A percentile compares a stretch with the other conserved stretches of the same genome.
These are phyloP conservation scores for Glareola pratincola DNA, from an alignment of 2,113 vertebrate species.

Conservation along the genomic window DNA sequence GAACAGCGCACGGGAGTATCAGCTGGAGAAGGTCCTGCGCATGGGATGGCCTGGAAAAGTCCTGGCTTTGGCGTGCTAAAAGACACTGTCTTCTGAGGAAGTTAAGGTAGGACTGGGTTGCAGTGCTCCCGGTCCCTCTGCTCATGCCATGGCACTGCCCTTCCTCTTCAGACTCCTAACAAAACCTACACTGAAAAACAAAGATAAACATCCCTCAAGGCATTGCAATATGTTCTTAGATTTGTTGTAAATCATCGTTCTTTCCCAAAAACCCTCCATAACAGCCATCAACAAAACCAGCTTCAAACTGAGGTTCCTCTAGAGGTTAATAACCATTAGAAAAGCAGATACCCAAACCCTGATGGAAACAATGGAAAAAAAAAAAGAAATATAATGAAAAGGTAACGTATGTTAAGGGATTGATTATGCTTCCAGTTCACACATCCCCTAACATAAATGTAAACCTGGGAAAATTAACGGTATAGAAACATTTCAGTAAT, in stretches of 20 bases:
- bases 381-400: not conserved
- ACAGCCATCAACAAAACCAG: not conserved
- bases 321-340: not conserved
- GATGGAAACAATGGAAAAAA: not conserved
- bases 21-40: not conserved
- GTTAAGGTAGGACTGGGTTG: not conserved
- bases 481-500: not conserved
- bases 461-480: not conserved
- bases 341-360: not conserved
- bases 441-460: not conserved
- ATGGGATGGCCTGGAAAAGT: not conserved
- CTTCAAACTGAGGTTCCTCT: not conserved
- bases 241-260: not conserved
- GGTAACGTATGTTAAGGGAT: not conserved
- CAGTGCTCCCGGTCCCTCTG: not conserved
- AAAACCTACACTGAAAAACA: not conserved
- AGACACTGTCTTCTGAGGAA: not conserved
- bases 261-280: not conserved
- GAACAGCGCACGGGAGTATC: fast-evolving
- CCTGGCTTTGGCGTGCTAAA: not conserved
- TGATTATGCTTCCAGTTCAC: not conserved
- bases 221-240: not conserved
- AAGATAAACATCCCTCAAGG: not conserved
- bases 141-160: not conserved
- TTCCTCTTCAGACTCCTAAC: not conserved